Evolutionary conservation across 2,797 vertebrate genomes (phyloP).

Genomic region (Semaprochilodus insignis): DNA sequence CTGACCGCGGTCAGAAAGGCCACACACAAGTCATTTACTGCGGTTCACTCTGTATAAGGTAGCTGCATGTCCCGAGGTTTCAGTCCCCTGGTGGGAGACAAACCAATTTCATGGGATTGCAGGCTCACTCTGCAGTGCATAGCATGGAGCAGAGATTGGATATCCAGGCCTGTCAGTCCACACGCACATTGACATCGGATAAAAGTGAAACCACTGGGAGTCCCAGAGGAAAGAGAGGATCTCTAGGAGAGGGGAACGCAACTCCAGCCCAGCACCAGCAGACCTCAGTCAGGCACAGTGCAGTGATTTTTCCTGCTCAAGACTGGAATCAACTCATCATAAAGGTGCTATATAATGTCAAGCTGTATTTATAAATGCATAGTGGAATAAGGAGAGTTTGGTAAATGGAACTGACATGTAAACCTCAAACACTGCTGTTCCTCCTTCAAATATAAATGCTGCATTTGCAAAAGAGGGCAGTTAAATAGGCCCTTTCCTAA

Average conservation of each 20-base stretch:
- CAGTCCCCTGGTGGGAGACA: conserved; percentile 49
- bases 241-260: background rate
- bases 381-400: too few species aligned
- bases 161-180: conserved; percentile 43
- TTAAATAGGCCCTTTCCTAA: too few species aligned
- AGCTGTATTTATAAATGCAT: too few species aligned
- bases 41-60: conserved; percentile 26
- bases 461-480: too few species aligned
- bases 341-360: background rate
- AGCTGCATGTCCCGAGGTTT: conserved; percentile 31
- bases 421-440: too few species aligned
- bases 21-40: conserved; percentile 19
- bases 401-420: too few species aligned
- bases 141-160: conserved; percentile 34
- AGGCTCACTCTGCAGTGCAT: conserved; percentile 33
- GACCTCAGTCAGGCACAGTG: background rate
- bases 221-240: conserved; percentile 16
- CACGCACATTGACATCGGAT: conserved; percentile 15
- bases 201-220: conserved; percentile 1
- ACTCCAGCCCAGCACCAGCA: background rate
- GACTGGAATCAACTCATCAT: background rate
- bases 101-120: conserved; percentile 55
- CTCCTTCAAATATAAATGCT: too few species aligned
- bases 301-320: background rate
- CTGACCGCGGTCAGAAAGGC: conserved; percentile 4